Base-by-base conservation (phyloP, 23 tunicate species). In the Clavelina lepadiformis region DNA sequence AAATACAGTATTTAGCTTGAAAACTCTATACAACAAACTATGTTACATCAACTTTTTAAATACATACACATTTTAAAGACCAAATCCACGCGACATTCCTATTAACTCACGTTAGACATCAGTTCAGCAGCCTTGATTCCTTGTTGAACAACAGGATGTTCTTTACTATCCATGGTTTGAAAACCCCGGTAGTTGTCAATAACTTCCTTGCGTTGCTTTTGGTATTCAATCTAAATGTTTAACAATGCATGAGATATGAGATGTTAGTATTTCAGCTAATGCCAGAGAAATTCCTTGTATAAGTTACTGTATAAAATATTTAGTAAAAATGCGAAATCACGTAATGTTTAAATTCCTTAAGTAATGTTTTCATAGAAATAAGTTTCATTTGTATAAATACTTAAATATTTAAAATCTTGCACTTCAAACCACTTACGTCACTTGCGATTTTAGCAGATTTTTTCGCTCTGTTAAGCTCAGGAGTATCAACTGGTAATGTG, bases 371-470 rank as follows among this genome's bases (percentile, higher is more conserved):
- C n/a, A n/a, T n/a, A n/a, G n/a, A n/a, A n/a, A n/a, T n/a, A n/a
- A n/a, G n/a, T n/a, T n/a, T n/a, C n/a, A n/a, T n/a, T n/a, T n/a
- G n/a, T n/a, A n/a, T n/a, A n/a, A n/a, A n/a, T n/a, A n/a, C n/a
- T n/a, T n/a, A n/a, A n/a, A n/a, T n/a, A n/a, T n/a, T n/a, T n/a
- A n/a, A n/a, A n/a, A n/a, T n/a, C n/a, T n/a, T n/a, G n/a, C n/a
- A n/a, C n/a, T n/a, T n/a, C n/a, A n/a, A n/a, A n/a, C n/a, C 0
- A 61, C 89, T 75, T 67, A 89, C 97, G 65, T 89, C 97, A 36
- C 97, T 89, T 57, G 97, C 97, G 38, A 69, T 81, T 31, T 73
- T 89, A 27, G 83, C 65, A 5, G 97, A 64, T 65, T 71, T 51
- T 54, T 81, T 89, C n/a, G 83, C 97, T 34, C 77, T 37, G 38